Conservation (phyloP, 2,888 invertebrate genomes). For the Harpalus rufipes region DNA sequence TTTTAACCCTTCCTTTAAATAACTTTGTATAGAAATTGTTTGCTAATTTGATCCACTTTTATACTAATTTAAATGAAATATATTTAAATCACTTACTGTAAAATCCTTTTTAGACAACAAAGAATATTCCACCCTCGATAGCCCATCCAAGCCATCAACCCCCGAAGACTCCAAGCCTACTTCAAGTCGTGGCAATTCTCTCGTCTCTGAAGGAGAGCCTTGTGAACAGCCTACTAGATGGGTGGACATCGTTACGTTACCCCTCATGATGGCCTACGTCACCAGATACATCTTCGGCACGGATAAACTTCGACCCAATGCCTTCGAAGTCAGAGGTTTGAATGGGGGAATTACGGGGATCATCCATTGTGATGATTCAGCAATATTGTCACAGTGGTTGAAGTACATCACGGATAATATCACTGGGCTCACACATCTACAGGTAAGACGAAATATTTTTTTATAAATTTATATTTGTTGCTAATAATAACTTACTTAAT, state of each 20-base stretch:
- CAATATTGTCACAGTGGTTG: constrained; percentile 95
- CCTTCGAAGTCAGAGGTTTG: constrained; percentile 94
- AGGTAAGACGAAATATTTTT: constrained; percentile 79
- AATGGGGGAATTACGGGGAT: constrained; percentile 92
- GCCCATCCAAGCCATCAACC: constrained; percentile 75
- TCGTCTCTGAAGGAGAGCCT: constrained; percentile 80
- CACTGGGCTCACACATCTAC: constrained; percentile 91
- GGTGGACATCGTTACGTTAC: constrained; percentile 89
- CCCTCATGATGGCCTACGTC: constrained; percentile 97
- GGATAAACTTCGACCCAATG: constrained; percentile 94
- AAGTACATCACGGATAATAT: constrained; percentile 96
- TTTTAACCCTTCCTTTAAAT: too few species aligned
- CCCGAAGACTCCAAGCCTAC: constrained; percentile 76
- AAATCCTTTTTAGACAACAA: constrained; percentile 70
- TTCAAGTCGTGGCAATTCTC: constrained; percentile 82
- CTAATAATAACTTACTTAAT: too few species aligned
- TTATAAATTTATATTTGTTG: not conserved
- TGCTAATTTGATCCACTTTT: too few species aligned
- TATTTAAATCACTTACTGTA: too few species aligned
- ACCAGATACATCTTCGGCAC: constrained; percentile 97
- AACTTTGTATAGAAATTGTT: too few species aligned
- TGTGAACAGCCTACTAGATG: constrained; percentile 79
- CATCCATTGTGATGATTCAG: constrained; percentile 95
- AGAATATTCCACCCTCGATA: constrained; percentile 73
- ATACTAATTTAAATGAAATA: too few species aligned